These are phyloP conservation scores for Catagonus wagneri DNA, from an alignment of 2,113 vertebrate species.

Conservation along the genomic window DNA sequence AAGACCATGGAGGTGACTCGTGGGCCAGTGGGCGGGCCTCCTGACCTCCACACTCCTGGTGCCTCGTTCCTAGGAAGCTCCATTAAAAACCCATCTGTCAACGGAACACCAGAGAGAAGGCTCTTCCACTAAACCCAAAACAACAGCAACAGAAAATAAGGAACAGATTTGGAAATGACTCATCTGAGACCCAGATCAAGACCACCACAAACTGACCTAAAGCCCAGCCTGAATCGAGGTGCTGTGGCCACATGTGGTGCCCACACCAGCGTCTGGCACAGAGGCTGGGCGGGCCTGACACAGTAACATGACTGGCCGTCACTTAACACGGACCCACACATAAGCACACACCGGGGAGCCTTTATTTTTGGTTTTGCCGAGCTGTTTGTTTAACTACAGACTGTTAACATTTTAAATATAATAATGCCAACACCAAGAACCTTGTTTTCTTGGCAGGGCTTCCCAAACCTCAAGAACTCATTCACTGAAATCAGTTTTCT, in stretches of 20 bases:
- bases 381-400: not conserved
- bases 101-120: not conserved
- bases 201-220: not conserved
- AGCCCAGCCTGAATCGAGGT: not conserved
- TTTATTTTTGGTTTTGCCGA: not conserved
- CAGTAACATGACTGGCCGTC: fast-evolving
- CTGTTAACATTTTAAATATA: not conserved
- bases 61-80: not conserved
- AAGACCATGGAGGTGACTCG: not conserved
- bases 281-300: not conserved
- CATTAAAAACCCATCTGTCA: not conserved
- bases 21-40: not conserved
- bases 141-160: not conserved
- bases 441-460: not conserved
- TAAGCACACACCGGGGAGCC: not conserved
- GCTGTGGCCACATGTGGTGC: not conserved
- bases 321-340: not conserved
- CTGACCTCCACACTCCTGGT: not conserved
- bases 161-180: not conserved
- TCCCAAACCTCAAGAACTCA: not conserved
- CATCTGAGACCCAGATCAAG: not conserved
- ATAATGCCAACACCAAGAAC: not conserved
- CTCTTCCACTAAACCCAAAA: not conserved
- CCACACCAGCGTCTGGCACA: not conserved
- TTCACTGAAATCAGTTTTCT: not conserved